A percentile compares a stretch with the other conserved stretches of the same genome.
Evolutionary conservation across 1,140 invertebrate species (phyloP).

Genomic region (Trichogramma pretiosum): DNA sequence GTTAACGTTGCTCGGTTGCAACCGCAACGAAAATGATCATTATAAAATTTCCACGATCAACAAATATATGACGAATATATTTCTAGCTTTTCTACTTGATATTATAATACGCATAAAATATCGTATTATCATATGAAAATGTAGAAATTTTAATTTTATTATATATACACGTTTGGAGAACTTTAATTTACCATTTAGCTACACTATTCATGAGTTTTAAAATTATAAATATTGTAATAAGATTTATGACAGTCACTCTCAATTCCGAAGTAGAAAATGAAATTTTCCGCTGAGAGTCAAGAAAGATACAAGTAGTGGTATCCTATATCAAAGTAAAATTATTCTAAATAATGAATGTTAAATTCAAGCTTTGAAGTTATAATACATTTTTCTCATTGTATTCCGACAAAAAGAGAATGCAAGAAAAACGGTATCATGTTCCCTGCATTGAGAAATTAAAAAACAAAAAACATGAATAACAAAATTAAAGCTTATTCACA

Average conservation of each 20-base stretch:
- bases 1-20: slow-evolving; percentile 14
- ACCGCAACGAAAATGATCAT: slow-evolving; percentile 16
- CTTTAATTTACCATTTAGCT: too few relatives aligned
- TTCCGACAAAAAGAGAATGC: slow-evolving; percentile 12
- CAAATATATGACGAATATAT: slow-evolving; percentile 10
- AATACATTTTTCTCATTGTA: slow-evolving; percentile 11
- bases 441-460: slow-evolving; percentile 17
- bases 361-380: slow-evolving; percentile 8
- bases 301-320: not conserved
- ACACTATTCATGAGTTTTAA: too few relatives aligned
- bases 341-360: slow-evolving; percentile 13
- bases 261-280: slow-evolving; percentile 10
- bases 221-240: too few relatives aligned
- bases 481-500: slow-evolving; percentile 4
- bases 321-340: slow-evolving; percentile 8
- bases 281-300: slow-evolving; percentile 9
- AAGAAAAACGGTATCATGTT: slow-evolving; percentile 19
- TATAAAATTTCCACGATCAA: slow-evolving; percentile 17
- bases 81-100: too few relatives aligned
- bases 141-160: slow-evolving; percentile 4
- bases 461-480: not conserved
- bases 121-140: slow-evolving; percentile 13
- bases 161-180: too few relatives aligned
- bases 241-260: too few relatives aligned
- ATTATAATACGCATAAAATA: not conserved